Evolutionary conservation across 1,140 invertebrate species (phyloP).

Genomic region (Apolygus lucorum): DNA sequence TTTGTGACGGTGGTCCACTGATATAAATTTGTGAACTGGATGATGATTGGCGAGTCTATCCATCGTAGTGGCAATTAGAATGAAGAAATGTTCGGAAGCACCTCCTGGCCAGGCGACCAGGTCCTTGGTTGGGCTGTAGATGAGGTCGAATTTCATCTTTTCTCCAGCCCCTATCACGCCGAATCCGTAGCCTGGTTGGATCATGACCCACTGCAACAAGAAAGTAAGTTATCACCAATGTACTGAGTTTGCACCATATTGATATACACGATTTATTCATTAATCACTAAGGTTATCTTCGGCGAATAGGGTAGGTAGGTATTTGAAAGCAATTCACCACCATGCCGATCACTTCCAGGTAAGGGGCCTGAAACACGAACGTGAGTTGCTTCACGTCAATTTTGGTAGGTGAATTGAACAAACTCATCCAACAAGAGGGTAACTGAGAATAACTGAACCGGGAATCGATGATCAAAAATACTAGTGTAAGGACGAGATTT

Average conservation of each 20-base stretch:
- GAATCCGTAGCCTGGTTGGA: constrained; percentile 24
- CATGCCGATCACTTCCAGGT: too few species aligned
- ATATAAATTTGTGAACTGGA: neutral
- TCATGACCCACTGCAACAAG: constrained; percentile 21
- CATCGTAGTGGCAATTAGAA: constrained; percentile 12
- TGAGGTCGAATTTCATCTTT: constrained; percentile 18
- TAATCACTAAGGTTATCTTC: too few species aligned
- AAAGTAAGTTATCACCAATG: neutral
- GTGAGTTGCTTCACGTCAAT: too few species aligned
- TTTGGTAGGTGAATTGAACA: too few species aligned
- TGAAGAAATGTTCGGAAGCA: constrained; percentile 2
- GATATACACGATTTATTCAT: too few species aligned
- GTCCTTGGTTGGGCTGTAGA: constrained; percentile 16
- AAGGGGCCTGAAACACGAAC: too few species aligned
- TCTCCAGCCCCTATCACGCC: constrained; percentile 17
- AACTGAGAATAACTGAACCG: too few species aligned
- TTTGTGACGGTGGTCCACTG: neutral
- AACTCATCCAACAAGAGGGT: too few species aligned
- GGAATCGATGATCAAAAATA: too few species aligned
- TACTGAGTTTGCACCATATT: too few species aligned
- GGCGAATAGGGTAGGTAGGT: neutral
- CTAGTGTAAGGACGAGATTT: too few species aligned
- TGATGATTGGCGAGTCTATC: constrained; percentile 14
- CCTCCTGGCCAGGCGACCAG: constrained; percentile 14
- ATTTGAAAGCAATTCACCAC: too few species aligned